A percentile compares a stretch with the other conserved stretches of the same genome.
phyloP scores from a whole-genome alignment of 2,113 vertebrate species.

The Phasianus colchicus region DNA sequence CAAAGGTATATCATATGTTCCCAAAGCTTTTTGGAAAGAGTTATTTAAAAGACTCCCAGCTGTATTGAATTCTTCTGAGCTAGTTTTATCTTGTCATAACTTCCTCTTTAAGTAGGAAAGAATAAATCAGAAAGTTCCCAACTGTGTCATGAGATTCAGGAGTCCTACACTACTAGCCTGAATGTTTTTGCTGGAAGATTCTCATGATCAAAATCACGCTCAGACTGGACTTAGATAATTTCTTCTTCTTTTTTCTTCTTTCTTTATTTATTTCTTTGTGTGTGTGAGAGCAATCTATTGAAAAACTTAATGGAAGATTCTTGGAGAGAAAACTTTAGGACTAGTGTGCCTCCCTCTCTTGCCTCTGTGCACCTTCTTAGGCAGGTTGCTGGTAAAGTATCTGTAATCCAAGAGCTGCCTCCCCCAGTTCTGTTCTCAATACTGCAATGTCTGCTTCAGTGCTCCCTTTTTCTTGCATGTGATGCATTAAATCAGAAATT shows the following conservation, averaged over 20 bases:
- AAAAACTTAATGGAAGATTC: not conserved
- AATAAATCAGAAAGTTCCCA: not conserved
- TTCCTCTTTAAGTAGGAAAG: not conserved
- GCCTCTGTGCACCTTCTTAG: not conserved
- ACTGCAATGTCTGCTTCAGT: not conserved
- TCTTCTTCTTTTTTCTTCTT: too few species aligned
- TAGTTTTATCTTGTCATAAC: conserved; percentile 18
- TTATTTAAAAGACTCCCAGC: conserved; percentile 14
- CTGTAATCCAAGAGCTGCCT: not conserved
- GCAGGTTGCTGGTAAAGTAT: not conserved
- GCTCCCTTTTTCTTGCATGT: not conserved
- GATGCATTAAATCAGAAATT: not conserved
- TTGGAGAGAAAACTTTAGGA: not conserved
- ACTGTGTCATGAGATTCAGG: not conserved
- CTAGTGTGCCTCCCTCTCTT: accelerated
- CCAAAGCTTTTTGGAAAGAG: not conserved
- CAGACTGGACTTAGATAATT: not conserved
- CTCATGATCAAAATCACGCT: not conserved
- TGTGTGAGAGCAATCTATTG: not conserved
- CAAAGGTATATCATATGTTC: not conserved
- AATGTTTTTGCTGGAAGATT: not conserved
- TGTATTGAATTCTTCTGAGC: not conserved
- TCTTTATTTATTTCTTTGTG: not conserved
- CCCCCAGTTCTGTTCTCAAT: not conserved
- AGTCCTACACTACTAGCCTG: not conserved